A percentile compares a stretch with the other conserved stretches of the same genome.
Evolutionary conservation across 2,113 vertebrate species (phyloP).

Genomic region (Chloebia gouldiae): DNA sequence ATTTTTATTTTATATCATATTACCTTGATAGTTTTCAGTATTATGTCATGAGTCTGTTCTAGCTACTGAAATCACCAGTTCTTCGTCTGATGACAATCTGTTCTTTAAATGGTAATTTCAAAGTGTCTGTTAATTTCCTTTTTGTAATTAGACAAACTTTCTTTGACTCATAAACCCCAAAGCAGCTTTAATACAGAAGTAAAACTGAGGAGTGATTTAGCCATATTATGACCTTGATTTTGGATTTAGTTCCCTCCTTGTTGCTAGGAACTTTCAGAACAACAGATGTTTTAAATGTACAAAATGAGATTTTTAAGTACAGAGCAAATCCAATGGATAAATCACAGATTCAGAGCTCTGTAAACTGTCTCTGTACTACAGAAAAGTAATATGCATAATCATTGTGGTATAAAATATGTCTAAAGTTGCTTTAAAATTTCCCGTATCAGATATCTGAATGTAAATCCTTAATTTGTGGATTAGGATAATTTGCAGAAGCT

Average conservation of each 20-base stretch:
- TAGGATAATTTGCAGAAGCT: background rate
- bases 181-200: slow-evolving; percentile 51
- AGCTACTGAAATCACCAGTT: slow-evolving; percentile 9
- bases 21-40: background rate
- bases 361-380: background rate
- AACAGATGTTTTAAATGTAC: slow-evolving; percentile 35
- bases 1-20: background rate
- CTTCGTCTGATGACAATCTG: slow-evolving; percentile 21
- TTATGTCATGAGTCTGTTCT: background rate
- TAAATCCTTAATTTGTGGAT: background rate
- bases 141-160: slow-evolving; percentile 66
- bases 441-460: background rate
- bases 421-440: background rate
- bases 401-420: background rate
- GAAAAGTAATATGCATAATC: background rate
- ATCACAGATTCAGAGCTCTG: background rate
- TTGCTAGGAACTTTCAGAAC: background rate
- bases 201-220: slow-evolving; percentile 22
- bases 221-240: background rate
- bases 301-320: background rate
- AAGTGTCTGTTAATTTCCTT: slow-evolving; percentile 51
- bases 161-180: slow-evolving; percentile 60
- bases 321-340: background rate
- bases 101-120: slow-evolving; percentile 34
- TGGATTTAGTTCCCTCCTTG: background rate